Conservation (phyloP, 2,888 invertebrate species). For the Crocallis elinguaria region DNA sequence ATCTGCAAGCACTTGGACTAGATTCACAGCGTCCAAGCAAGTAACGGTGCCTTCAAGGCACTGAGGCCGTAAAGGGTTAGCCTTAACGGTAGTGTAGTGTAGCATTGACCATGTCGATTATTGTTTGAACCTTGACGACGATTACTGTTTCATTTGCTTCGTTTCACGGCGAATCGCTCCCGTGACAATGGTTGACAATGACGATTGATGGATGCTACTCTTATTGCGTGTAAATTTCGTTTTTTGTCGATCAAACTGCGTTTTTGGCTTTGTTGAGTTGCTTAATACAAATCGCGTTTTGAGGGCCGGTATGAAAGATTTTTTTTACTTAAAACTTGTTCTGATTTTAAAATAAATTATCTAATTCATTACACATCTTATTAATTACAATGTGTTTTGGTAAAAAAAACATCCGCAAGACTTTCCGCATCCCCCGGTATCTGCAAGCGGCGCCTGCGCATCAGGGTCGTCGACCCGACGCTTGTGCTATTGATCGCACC, state of each 20-base stretch:
- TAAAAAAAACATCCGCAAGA: constrained; percentile 46
- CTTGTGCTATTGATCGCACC: constrained; percentile 78
- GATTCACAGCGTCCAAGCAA: constrained; percentile 42
- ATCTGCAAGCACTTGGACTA: constrained; percentile 29
- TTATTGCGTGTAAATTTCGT: not conserved
- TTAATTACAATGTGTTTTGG: too few relatives aligned
- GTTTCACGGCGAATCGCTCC: constrained; percentile 14
- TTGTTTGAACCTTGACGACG: constrained; percentile 32
- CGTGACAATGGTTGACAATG: constrained; percentile 11
- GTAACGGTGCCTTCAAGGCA: constrained; percentile 39
- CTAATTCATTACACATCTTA: too few relatives aligned
- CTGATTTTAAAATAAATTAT: too few relatives aligned
- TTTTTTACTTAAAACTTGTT: too few relatives aligned
- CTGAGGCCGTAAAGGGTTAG: constrained; percentile 54
- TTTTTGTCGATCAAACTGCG: too few relatives aligned
- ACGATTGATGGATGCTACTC: not conserved
- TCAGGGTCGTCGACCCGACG: constrained; percentile 74
- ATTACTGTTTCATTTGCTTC: constrained; percentile 12
- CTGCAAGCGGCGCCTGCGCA: constrained; percentile 72
- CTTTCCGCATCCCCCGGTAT: constrained; percentile 66
- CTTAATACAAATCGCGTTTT: too few relatives aligned
- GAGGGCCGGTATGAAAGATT: too few relatives aligned
- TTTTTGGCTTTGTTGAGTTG: too few relatives aligned
- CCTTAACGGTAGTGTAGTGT: constrained; percentile 46
- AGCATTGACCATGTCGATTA: constrained; percentile 40